Conservation (phyloP, 2,888 invertebrate species). For the Malacosoma neustria region DNA sequence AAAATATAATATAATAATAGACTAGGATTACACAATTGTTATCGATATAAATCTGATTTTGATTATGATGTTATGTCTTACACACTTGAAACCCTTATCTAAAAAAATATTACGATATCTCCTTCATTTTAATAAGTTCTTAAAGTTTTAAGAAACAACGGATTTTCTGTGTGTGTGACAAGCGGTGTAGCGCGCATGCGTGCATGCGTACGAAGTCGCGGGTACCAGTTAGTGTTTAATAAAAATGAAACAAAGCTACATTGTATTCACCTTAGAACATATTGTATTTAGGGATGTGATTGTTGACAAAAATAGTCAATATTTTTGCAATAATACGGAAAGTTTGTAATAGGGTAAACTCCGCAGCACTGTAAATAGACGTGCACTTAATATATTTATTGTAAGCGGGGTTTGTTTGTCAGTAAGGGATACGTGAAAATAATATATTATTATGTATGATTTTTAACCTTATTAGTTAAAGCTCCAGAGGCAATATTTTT, state of each 20-base stretch:
- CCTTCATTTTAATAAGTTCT: no score
- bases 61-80: no score
- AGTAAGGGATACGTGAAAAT: constrained; percentile 45
- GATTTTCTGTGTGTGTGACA: no score
- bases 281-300: not conserved
- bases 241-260: not conserved
- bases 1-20: no score
- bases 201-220: no score
- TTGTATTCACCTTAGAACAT: not conserved
- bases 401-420: constrained; percentile 19
- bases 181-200: no score
- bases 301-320: not conserved
- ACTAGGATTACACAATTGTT: no score
- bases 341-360: not conserved
- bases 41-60: no score
- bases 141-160: no score
- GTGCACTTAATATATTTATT: constrained; percentile 52
- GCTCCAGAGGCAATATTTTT: constrained; percentile 45
- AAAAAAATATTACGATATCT: no score
- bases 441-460: constrained; percentile 32
- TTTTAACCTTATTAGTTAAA: constrained; percentile 26
- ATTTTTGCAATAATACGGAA: not conserved
- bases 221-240: no score
- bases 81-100: no score
- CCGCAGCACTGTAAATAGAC: constrained; percentile 54